Evolutionary conservation across 2,113 vertebrate species (phyloP), one percentile per base, ranked within the genome.

Genomic region (Oreocharis arfaki): DNA sequence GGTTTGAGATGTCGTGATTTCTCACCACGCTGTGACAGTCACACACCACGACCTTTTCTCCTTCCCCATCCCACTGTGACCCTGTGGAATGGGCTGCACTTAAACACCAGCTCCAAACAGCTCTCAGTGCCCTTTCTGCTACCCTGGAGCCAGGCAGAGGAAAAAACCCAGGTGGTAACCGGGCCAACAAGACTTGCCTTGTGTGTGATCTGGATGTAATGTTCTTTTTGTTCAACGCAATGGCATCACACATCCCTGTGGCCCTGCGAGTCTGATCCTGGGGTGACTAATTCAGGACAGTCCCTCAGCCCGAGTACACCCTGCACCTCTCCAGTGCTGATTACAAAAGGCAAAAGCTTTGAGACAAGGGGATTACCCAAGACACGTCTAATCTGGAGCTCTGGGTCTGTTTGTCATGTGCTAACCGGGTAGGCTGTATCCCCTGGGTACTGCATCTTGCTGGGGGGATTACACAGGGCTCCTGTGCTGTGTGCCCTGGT

Each of bases 211-310:
- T 91, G 87, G 84, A 85, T 83, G 55, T 68, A 20, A 79, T 75
- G 83, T 91, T 88, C 75, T 90, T 95, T 90, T 65, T 91, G 74
- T 33, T 55, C 46, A 61, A 7, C 0, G 1, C 46, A 41, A 82
- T 27, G 32, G 76, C 71, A 68, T 46, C 87, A 90, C 67, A 42
- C 61, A 88, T 87, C 81, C 49, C 49, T 87, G 76, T 47, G 60
- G 77, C 82, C 63, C 84, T 39, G 47, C 70, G 33, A 52, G 68
- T 68, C 78, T 83, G 87, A 71, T 90, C 49, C 52, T 2, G 7
- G 41, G 60, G 27, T 92, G 83, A 97, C 90, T 95, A 94, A 96
- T 83, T 27, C 87, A 91, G 95, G 78, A 92, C 69, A 97, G 94
- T 95, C 96, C 86, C 90, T 94, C 77, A 89, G 64, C 68, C 24